Conservation (phyloP, 1,140 invertebrate species). For the Drosophila micromelanica region DNA sequence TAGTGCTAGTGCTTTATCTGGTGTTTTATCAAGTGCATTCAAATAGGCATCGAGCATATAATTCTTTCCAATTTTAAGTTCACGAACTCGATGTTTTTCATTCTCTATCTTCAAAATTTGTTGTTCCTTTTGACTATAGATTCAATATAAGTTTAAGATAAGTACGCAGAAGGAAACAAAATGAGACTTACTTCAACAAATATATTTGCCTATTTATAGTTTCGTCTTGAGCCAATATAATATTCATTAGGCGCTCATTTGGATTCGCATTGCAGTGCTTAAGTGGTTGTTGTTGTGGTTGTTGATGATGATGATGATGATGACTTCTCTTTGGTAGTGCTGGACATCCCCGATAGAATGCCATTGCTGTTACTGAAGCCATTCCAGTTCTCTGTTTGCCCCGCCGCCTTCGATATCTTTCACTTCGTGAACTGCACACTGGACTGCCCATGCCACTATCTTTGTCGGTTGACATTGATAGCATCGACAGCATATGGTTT, state of each 20-base stretch:
- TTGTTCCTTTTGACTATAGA: slow-evolving; percentile 89
- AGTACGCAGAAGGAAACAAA: background rate
- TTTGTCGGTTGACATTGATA: slow-evolving; percentile 74
- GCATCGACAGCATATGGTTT: slow-evolving; percentile 43
- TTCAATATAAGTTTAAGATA: background rate
- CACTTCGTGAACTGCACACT: slow-evolving; percentile 73
- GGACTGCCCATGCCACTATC: slow-evolving; percentile 83
- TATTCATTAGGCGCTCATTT: slow-evolving; percentile 89
- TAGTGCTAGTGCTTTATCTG: slow-evolving; percentile 65
- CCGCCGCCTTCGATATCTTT: slow-evolving; percentile 67
- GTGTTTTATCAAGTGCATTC: slow-evolving; percentile 85
- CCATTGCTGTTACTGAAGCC: slow-evolving; percentile 24
- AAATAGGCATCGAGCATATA: slow-evolving; percentile 93
- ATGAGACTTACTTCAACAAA: slow-evolving; percentile 86
- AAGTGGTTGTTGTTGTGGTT: background rate
- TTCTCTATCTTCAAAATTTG: slow-evolving; percentile 91
- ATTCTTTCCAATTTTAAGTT: slow-evolving; percentile 91
- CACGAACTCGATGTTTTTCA: slow-evolving; percentile 88
- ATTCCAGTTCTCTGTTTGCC: slow-evolving; percentile 54
- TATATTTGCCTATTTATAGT: slow-evolving; percentile 91
- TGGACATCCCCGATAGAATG: slow-evolving; percentile 42
- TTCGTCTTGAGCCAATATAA: slow-evolving; percentile 92
- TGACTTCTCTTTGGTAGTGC: slow-evolving; percentile 62
- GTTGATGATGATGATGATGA: no score
- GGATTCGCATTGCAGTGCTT: slow-evolving; percentile 24